Evolutionary conservation across 2,888 invertebrate genomes (phyloP).

Genomic region (Lasioglossum marginatum): DNA sequence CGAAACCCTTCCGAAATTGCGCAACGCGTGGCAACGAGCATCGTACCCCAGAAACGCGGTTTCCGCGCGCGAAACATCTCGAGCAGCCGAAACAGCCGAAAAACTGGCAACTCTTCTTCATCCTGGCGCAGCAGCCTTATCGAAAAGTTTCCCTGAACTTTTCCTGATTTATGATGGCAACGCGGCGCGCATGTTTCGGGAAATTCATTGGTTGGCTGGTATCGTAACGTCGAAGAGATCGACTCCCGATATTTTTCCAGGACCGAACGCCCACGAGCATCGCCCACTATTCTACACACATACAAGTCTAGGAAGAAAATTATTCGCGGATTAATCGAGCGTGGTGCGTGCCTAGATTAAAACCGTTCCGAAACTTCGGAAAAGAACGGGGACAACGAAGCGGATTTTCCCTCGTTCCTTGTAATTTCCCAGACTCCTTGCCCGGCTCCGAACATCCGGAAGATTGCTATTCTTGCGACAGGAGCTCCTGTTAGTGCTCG

Average conservation of each 20-base stretch:
- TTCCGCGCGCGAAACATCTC: background rate
- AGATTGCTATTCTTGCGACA: background rate
- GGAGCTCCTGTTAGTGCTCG: background rate
- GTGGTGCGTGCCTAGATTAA: background rate
- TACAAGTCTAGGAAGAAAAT: background rate
- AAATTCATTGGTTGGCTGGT: background rate
- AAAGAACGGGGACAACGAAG: background rate
- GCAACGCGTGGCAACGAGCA: background rate
- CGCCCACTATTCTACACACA: background rate
- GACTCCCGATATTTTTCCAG: background rate
- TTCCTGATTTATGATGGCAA: conserved; percentile 26
- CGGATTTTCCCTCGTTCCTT: background rate
- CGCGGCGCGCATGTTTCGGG: background rate
- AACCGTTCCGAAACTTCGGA: background rate
- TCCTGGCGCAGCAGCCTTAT: background rate
- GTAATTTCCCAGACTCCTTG: background rate
- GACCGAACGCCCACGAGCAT: background rate
- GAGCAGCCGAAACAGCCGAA: background rate
- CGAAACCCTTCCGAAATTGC: background rate
- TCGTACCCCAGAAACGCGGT: background rate
- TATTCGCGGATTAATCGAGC: background rate
- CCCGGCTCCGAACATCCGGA: background rate
- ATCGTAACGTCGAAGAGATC: background rate
- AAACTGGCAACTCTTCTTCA: background rate
- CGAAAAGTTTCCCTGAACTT: conserved; percentile 16